Percentiles rank a stretch among this genome's conserved stretches.
Evolutionary conservation across 1,140 invertebrate genomes (phyloP).

Genomic region (Drosophila rhopaloa): DNA sequence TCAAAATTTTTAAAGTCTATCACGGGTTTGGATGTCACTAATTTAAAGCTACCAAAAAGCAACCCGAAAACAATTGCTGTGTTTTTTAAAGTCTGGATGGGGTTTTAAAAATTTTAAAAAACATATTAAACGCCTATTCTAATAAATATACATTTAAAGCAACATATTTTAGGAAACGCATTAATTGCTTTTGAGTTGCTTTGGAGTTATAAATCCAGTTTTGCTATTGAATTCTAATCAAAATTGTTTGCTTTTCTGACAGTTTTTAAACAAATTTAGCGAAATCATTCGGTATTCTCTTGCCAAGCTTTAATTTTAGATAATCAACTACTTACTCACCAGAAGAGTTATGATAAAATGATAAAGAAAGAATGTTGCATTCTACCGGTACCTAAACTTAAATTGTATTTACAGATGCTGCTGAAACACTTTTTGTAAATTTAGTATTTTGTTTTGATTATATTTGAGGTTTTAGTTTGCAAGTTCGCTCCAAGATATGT

Average conservation of each 20-base stretch:
- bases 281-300: neutral
- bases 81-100: too few species aligned
- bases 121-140: too few species aligned
- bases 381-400: neutral
- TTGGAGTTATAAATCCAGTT: too few species aligned
- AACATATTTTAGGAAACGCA: too few species aligned
- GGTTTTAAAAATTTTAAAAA: too few species aligned
- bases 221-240: too few species aligned
- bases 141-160: too few species aligned
- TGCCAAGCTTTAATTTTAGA: neutral
- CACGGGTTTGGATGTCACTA: neutral
- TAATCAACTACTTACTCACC: neutral
- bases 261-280: neutral
- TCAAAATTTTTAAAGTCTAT: neutral
- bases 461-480: neutral
- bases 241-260: neutral
- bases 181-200: too few species aligned
- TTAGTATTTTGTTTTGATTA: neutral
- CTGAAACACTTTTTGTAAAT: constrained; percentile 5
- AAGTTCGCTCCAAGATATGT: neutral
- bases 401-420: neutral
- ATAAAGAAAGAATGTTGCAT: too few species aligned
- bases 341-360: too few species aligned
- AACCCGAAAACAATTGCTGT: too few species aligned
- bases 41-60: neutral